A percentile compares a stretch with the other conserved stretches of the same genome.
Conservation (phyloP, 1,140 invertebrate genomes). For the Papilio polytes region DNA sequence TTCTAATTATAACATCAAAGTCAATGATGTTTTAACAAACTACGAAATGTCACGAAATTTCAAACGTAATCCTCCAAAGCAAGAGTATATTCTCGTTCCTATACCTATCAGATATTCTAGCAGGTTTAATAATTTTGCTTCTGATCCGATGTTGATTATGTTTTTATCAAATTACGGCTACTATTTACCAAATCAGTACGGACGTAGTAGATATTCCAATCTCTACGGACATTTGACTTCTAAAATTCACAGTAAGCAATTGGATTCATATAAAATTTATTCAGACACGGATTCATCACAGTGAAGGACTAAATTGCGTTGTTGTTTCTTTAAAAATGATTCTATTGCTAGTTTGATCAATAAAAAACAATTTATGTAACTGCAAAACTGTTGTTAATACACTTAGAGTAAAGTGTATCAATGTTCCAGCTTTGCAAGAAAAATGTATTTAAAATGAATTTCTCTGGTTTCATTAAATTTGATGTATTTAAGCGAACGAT, state of each 20-base stretch:
- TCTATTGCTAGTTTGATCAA: not conserved
- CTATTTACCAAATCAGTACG: constrained; percentile 79
- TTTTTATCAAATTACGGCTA: constrained; percentile 86
- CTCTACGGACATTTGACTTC: constrained; percentile 85
- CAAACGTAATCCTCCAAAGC: constrained; percentile 44
- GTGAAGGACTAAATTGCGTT: constrained; percentile 27
- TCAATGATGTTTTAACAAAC: constrained; percentile 59
- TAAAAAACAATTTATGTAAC: too few species aligned
- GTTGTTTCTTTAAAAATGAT: not conserved
- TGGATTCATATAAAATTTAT: constrained; percentile 85
- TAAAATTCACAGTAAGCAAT: constrained; percentile 86
- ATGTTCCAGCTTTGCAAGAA: not conserved
- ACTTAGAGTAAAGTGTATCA: not conserved
- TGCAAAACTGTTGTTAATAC: not conserved
- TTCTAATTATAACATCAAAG: constrained; percentile 64
- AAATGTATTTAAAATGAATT: not conserved
- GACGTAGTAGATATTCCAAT: constrained; percentile 73
- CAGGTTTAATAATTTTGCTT: constrained; percentile 82
- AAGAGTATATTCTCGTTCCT: constrained; percentile 45
- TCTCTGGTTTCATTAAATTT: not conserved
- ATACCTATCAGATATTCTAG: constrained; percentile 49
- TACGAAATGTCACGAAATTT: constrained; percentile 61
- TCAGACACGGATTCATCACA: constrained; percentile 70
- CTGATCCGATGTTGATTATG: constrained; percentile 85
- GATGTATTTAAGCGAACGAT: not conserved